Evolutionary conservation across 2,888 invertebrate genomes (phyloP).

Genomic region (Sericinus montela): DNA sequence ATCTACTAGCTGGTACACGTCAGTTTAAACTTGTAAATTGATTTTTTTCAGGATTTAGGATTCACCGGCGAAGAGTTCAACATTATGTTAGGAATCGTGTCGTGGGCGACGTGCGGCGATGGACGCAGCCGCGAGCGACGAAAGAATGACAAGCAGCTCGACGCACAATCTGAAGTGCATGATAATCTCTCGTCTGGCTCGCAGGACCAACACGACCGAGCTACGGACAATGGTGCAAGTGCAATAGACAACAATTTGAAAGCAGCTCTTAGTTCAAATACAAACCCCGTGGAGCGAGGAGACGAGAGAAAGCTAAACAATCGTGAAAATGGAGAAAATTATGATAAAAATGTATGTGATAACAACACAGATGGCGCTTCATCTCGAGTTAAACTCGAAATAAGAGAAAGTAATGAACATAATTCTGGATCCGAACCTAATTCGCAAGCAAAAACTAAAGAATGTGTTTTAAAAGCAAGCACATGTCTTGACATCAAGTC

Average conservation of each 20-base stretch:
- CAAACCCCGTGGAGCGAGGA: not conserved
- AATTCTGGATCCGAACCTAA: not conserved
- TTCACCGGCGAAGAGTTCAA: conserved; percentile 83
- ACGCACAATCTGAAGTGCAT: not conserved
- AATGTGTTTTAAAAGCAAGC: not conserved
- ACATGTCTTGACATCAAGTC: conserved; percentile 2
- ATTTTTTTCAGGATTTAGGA: conserved; percentile 69
- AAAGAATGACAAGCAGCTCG: not conserved
- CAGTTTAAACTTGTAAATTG: too few species aligned
- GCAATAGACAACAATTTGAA: not conserved
- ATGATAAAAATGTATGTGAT: too few species aligned
- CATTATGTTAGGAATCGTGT: conserved; percentile 88
- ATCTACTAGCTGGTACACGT: too few species aligned
- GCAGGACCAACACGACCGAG: not conserved
- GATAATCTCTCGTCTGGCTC: not conserved
- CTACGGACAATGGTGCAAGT: not conserved
- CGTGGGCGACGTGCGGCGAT: conserved; percentile 93
- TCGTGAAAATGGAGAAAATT: not conserved
- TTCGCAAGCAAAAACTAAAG: not conserved
- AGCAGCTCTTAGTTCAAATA: not conserved
- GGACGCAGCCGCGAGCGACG: conserved; percentile 77
- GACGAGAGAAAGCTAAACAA: not conserved
- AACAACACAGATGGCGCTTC: too few species aligned
- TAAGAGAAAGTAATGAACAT: not conserved
- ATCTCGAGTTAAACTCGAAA: too few species aligned